Evolutionary conservation across 2,888 invertebrate species (phyloP), one percentile per base, ranked within the genome.

Genomic region (Drosophila kambysellisi): DNA sequence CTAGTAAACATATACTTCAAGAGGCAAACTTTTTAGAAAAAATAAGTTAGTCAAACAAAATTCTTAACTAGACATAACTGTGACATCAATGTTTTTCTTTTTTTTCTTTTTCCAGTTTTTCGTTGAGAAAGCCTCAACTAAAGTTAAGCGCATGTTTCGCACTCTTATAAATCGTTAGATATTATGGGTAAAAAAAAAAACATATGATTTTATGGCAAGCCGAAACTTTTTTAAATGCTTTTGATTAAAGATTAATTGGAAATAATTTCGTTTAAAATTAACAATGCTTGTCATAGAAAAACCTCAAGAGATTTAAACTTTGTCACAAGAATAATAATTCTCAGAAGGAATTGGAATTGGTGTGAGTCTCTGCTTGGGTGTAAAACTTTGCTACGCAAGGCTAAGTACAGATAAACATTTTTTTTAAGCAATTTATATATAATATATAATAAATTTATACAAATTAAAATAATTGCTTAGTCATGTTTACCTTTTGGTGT

Each of bases 31-130:
- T 53, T 70, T 17, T 17, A 30, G 41, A 17, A 32, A 57, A 35
- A 33, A 57, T 48, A 64, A 64, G 60, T 59, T 64, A 37, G 59
- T n/a, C 43, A 63, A 63, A 32, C 12, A 70, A 58, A 37, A 35
- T 70, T 59, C 39, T 53, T 39, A 70, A 70, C 69, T 70, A 71
- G 52, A 70, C 52, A 48, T 46, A 41, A 70, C 71, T 71, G 43
- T 48, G 60, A 70, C 70, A 57, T 46, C 33, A 39, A 53, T 59
- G 37, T n/a, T 69, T 54, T 48, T 17, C 29, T n/a, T 69, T 54
- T 69, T 54, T 48, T 17, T 33, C 11, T 32, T 39, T 30, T 41
- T 35, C 12, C 41, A 70, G 25, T 35, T 29, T 37, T 29, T 12
- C 12, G 11, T 9, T 9, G 7, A n/a, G 41, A 41, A 30, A 56